Evolutionary conservation across 2,113 vertebrate genomes (phyloP).

Genomic region (Lontra canadensis): DNA sequence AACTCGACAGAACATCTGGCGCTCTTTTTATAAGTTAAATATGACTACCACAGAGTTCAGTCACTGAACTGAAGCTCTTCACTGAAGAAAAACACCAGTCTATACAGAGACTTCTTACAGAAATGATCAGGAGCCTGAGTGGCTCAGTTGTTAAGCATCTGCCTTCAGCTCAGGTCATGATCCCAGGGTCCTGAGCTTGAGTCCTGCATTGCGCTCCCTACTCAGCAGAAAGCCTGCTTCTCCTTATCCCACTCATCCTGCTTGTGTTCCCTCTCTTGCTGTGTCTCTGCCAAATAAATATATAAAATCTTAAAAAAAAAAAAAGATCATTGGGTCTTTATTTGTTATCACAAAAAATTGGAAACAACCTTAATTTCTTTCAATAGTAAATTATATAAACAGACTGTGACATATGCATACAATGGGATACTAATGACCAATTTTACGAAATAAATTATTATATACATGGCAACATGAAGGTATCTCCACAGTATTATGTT

Average conservation of each 20-base stretch:
- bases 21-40: background rate
- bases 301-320: too few species aligned
- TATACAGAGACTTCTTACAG: background rate
- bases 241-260: too few species aligned
- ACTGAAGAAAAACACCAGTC: background rate
- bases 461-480: background rate
- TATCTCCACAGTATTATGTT: background rate
- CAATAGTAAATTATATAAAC: background rate
- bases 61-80: background rate
- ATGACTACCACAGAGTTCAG: background rate
- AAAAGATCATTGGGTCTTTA: background rate
- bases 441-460: background rate
- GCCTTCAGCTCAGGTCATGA: too few species aligned
- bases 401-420: background rate
- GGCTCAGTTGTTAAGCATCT: too few species aligned
- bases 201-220: too few species aligned
- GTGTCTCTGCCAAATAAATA: too few species aligned
- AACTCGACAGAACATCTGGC: background rate
- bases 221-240: too few species aligned
- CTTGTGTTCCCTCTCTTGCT: too few species aligned
- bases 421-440: background rate
- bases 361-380: background rate
- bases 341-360: background rate
- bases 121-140: background rate
- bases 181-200: too few species aligned